A percentile compares a stretch with the other conserved stretches of the same genome.
phyloP scores from a whole-genome alignment of 2,113 vertebrate species.

The Dicentrarchus labrax region DNA sequence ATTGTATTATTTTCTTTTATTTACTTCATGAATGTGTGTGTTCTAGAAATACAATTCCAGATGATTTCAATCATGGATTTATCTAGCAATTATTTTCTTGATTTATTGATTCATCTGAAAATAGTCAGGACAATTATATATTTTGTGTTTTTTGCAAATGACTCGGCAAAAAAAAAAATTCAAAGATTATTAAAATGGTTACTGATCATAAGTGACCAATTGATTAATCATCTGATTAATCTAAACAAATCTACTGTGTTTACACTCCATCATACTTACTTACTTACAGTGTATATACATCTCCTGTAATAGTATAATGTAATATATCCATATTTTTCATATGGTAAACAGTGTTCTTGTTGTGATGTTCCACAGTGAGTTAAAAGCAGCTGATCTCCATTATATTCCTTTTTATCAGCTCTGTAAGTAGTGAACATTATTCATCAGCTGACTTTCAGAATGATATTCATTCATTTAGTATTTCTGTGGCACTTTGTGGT shows the following conservation, averaged over 20 bases:
- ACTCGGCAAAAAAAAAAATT: too few species aligned
- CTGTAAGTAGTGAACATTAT: neutral
- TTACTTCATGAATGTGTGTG: neutral
- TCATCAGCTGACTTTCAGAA: neutral
- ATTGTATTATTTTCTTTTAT: neutral
- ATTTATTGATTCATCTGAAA: neutral
- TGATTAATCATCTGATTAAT: too few species aligned
- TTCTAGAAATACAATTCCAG: neutral
- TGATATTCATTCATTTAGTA: neutral
- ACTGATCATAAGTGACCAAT: too few species aligned
- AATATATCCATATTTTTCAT: neutral
- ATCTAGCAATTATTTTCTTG: neutral
- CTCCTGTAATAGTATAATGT: neutral
- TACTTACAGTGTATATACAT: neutral
- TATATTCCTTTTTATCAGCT: neutral
- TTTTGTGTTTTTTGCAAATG: too few species aligned
- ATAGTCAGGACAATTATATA: too few species aligned
- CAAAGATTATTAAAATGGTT: too few species aligned
- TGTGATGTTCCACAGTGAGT: neutral
- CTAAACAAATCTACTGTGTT: too few species aligned
- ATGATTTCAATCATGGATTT: neutral
- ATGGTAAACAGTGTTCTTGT: too few species aligned
- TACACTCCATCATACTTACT: neutral
- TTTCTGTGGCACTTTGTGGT: neutral
- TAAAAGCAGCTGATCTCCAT: neutral